phyloP scores from a whole-genome alignment of 2,113 vertebrate genomes.

The Grammomys surdaster region DNA sequence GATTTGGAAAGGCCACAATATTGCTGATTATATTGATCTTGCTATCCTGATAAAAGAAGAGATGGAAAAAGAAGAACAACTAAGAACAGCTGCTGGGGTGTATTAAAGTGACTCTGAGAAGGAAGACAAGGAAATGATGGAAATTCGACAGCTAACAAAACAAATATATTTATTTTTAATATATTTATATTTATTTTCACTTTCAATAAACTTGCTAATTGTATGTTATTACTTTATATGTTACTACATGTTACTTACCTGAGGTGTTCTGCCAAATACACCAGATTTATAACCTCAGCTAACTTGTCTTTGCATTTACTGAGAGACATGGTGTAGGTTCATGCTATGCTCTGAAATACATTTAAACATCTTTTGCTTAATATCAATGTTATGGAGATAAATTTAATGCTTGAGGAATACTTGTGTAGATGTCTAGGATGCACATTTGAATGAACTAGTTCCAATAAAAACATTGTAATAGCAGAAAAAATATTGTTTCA shows the following conservation, averaged over 20 bases:
- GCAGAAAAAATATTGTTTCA: background rate
- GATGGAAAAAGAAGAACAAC: no score
- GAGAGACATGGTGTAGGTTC: rapidly evolving
- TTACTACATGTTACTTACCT: background rate
- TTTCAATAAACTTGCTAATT: constrained; percentile 36
- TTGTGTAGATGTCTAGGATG: background rate
- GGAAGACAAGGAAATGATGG: no score
- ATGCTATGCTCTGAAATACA: background rate
- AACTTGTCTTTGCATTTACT: background rate
- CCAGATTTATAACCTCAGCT: background rate
- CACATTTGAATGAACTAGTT: background rate
- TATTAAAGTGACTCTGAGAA: no score
- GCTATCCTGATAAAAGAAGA: constrained; percentile 91
- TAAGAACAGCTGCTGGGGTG: no score
- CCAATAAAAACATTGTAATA: background rate
- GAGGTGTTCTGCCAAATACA: background rate
- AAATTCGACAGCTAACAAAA: no score
- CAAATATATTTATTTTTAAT: background rate
- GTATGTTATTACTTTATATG: background rate
- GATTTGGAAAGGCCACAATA: constrained; percentile 98
- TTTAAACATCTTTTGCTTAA: background rate
- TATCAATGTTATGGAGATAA: background rate
- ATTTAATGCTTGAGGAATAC: background rate
- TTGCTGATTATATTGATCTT: constrained; percentile 97
- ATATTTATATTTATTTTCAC: background rate